A percentile compares a stretch with the other conserved stretches of the same genome.
Conservation (phyloP, 2,113 vertebrate species). For the Acrocephalus arundinaceus region DNA sequence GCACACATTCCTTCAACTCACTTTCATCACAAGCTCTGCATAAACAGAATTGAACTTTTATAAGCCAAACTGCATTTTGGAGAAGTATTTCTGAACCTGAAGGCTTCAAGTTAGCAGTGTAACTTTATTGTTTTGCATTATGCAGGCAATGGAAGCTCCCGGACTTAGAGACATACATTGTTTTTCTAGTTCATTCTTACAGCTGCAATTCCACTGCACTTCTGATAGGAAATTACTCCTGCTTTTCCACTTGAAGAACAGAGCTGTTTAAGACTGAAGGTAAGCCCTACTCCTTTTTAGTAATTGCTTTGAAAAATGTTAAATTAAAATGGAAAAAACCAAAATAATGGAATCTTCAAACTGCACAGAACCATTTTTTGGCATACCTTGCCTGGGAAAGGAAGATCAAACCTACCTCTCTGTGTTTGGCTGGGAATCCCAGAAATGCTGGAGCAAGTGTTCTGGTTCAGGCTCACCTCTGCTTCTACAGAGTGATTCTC, state of each 20-base stretch:
- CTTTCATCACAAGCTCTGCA: not conserved
- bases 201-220: not conserved
- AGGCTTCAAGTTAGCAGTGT: not conserved
- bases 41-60: not conserved
- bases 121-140: not conserved
- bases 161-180: not conserved
- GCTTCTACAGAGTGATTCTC: not conserved
- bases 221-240: not conserved
- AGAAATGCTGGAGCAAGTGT: not conserved
- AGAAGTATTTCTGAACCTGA: not conserved
- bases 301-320: constrained; percentile 17
- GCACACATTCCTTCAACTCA: not conserved
- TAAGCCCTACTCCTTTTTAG: not conserved
- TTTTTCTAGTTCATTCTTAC: not conserved
- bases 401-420: not conserved
- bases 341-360: not conserved
- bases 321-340: not conserved
- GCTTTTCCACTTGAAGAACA: not conserved
- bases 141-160: not conserved
- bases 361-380: not conserved
- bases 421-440: not conserved
- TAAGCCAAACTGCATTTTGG: not conserved
- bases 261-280: not conserved
- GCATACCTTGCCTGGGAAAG: not conserved
- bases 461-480: not conserved